Percentiles rank a stretch among this genome's conserved stretches.
phyloP scores from a whole-genome alignment of 2,888 invertebrate species.

The Argyresthia albistria region DNA sequence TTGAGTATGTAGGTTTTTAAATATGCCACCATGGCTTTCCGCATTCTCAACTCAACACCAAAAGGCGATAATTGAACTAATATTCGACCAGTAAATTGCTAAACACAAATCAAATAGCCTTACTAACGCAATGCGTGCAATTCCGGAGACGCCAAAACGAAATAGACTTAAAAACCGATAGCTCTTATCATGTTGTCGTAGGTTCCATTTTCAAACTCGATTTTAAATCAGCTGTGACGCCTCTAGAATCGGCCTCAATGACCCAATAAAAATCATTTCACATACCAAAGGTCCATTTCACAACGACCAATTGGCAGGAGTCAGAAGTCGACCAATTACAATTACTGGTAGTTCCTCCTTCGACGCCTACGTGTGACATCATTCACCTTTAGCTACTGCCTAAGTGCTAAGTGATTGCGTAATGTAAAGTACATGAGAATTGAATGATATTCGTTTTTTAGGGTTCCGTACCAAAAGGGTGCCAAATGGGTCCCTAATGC shows the following conservation, averaged over 20 bases:
- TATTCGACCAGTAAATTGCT: background rate
- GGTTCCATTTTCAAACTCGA: too few species aligned
- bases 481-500: too few species aligned
- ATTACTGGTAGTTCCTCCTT: slow-evolving; percentile 8
- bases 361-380: background rate
- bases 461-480: too few species aligned
- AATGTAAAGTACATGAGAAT: background rate
- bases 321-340: slow-evolving; percentile 9
- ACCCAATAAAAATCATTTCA: background rate
- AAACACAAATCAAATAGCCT: background rate
- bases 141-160: too few species aligned
- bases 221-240: background rate
- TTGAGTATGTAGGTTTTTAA: too few species aligned
- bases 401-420: background rate
- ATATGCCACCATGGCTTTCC: too few species aligned
- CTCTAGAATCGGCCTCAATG: background rate
- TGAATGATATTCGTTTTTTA: slow-evolving; percentile 1
- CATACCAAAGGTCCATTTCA: background rate
- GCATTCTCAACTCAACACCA: too few species aligned
- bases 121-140: too few species aligned
- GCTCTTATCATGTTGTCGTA: too few species aligned
- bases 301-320: slow-evolving; percentile 7
- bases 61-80: too few species aligned
- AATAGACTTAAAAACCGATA: too few species aligned
- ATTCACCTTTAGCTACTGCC: background rate